Percentiles rank a stretch among this genome's conserved stretches.
These are phyloP conservation scores for Macropodus opercularis DNA, from an alignment of 2,797 vertebrate species.

Conservation along the genomic window DNA sequence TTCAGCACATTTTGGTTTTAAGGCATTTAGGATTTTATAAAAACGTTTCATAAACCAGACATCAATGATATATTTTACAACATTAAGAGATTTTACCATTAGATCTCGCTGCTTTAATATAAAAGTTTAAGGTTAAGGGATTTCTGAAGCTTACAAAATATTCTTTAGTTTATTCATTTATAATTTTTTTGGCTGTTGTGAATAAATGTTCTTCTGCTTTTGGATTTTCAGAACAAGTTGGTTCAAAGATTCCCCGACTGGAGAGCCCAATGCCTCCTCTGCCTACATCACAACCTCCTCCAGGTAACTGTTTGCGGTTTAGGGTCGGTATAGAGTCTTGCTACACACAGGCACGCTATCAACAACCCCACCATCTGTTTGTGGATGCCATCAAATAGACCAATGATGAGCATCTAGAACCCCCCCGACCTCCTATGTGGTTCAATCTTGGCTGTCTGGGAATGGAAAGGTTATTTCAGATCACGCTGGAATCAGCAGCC, in stretches of 20 bases:
- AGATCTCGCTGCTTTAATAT: too few species aligned
- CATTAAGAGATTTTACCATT: too few species aligned
- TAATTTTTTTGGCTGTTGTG: background rate
- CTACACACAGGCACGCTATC: background rate
- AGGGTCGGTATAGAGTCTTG: background rate
- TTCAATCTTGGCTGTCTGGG: slow-evolving; percentile 37
- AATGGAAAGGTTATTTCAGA: slow-evolving; percentile 23
- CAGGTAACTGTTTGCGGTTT: slow-evolving; percentile 78
- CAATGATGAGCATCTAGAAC: slow-evolving; percentile 32
- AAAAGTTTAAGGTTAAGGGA: too few species aligned
- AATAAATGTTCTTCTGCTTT: too few species aligned
- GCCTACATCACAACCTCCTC: slow-evolving; percentile 89
- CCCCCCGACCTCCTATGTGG: slow-evolving; percentile 56
- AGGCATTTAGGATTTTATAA: background rate
- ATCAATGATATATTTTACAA: too few species aligned
- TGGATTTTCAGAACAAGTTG: slow-evolving; percentile 86
- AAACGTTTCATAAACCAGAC: slow-evolving; percentile 3
- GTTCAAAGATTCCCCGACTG: slow-evolving; percentile 92
- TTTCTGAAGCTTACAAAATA: background rate
- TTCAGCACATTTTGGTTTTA: background rate
- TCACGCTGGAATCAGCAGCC: background rate
- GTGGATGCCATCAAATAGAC: slow-evolving; percentile 14
- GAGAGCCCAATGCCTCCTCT: slow-evolving; percentile 92
- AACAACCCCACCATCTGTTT: slow-evolving; percentile 9
- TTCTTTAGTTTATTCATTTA: background rate